phyloP scores from a whole-genome alignment of 2,888 invertebrate genomes.

The Dasysyrphus albostriatus region DNA sequence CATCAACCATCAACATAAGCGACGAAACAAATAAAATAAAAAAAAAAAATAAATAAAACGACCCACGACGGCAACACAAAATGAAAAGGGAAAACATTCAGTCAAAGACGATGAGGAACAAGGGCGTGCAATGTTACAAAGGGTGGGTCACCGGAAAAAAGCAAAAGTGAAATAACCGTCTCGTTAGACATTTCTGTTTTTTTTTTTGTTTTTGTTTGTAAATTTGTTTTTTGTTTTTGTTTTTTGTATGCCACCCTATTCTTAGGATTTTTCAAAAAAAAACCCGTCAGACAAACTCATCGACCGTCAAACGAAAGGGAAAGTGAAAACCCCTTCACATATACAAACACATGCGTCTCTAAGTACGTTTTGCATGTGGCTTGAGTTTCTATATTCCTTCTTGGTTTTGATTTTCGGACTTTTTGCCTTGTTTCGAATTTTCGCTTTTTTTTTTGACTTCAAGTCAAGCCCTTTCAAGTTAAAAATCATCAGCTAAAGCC shows the following conservation, averaged over 20 bases:
- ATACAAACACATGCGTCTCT: constrained; percentile 28
- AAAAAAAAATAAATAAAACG: constrained; percentile 15
- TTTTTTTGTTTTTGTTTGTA: constrained; percentile 52
- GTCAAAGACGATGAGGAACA: constrained; percentile 43
- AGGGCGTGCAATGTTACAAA: constrained; percentile 40
- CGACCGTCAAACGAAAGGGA: constrained; percentile 75
- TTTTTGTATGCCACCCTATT: constrained; percentile 69
- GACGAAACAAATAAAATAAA: constrained; percentile 51
- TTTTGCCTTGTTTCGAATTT: constrained; percentile 24
- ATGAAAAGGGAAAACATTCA: constrained; percentile 59
- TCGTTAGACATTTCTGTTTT: constrained; percentile 60
- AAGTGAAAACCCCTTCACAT: constrained; percentile 73
- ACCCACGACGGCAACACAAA: constrained; percentile 36
- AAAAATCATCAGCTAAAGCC: constrained; percentile 49
- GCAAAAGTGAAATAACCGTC: constrained; percentile 75
- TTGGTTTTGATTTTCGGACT: constrained; percentile 64
- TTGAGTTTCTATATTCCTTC: constrained; percentile 50
- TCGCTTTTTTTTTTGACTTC: constrained; percentile 27
- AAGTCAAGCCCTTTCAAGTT: constrained; percentile 63
- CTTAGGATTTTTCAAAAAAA: constrained; percentile 56
- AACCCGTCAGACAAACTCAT: constrained; percentile 71
- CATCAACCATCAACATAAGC: constrained; percentile 66
- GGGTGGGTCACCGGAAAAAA: constrained; percentile 62
- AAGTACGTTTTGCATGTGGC: constrained; percentile 14
- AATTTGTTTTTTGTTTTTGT: constrained; percentile 54